Percentiles rank a stretch among this genome's conserved stretches.
Evolutionary conservation across 2,113 vertebrate genomes (phyloP).

Genomic region (Anser cygnoides): DNA sequence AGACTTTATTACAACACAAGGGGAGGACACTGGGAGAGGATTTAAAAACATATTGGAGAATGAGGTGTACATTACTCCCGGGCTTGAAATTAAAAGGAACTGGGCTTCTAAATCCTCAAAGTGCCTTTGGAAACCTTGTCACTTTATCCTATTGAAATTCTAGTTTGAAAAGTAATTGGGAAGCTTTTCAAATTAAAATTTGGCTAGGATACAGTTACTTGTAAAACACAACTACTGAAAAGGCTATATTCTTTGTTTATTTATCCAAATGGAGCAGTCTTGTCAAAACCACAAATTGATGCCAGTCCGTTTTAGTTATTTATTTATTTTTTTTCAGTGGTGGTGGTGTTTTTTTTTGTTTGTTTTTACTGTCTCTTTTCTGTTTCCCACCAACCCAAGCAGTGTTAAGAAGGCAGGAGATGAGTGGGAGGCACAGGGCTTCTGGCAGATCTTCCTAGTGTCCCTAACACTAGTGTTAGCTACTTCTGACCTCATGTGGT

Average conservation of each 20-base stretch:
- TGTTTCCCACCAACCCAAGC: not conserved
- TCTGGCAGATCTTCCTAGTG: not conserved
- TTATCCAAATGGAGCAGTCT: not conserved
- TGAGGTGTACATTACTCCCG: not conserved
- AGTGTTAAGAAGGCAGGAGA: not conserved
- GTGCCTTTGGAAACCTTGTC: not conserved
- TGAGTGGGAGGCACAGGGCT: not conserved
- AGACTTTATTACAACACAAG: not conserved
- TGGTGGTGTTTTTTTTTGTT: too few relatives aligned
- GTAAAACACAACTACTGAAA: not conserved
- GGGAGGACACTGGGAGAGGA: not conserved
- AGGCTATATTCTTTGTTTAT: not conserved
- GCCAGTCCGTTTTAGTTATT: not conserved
- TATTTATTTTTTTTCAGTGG: not conserved
- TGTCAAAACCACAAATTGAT: not conserved
- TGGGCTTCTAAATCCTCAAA: not conserved
- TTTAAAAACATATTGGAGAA: not conserved
- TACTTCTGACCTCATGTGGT: fast-evolving
- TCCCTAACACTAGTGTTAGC: fast-evolving
- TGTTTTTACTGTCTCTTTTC: not conserved
- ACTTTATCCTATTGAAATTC: slow-evolving; percentile 32
- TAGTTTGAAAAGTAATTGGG: slow-evolving; percentile 33
- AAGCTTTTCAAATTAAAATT: slow-evolving; percentile 33
- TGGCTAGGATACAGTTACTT: not conserved
- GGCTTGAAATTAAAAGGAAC: not conserved